Conservation (phyloP, 2,797 vertebrate species). For the Danio kyathit region DNA sequence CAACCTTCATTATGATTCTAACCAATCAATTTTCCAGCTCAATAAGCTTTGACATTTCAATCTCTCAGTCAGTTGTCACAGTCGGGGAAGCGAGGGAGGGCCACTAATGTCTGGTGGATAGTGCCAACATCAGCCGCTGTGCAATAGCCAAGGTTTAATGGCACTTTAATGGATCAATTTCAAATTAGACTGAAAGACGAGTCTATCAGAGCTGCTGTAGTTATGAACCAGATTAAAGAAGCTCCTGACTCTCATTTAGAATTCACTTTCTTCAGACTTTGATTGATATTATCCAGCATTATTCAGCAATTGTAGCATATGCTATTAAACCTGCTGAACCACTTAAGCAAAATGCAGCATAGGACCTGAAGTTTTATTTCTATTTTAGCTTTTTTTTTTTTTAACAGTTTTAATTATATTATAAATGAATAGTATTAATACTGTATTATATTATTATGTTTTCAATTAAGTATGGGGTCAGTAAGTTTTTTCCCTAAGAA, state of each 20-base stretch:
- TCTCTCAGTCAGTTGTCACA: constrained; percentile 44
- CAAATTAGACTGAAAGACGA: constrained; percentile 39
- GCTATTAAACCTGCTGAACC: neutral
- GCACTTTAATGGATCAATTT: constrained; percentile 33
- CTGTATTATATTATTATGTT: neutral
- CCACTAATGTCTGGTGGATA: constrained; percentile 15
- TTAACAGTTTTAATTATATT: neutral
- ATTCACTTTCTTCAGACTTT: neutral
- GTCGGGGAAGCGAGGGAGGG: neutral
- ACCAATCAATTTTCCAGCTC: constrained; percentile 41
- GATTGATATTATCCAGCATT: neutral
- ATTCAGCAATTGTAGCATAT: neutral
- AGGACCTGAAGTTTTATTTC: neutral
- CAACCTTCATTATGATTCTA: constrained; percentile 25
- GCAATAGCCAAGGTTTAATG: constrained; percentile 48
- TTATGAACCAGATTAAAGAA: constrained; percentile 1
- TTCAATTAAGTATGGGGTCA: neutral
- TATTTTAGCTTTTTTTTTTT: neutral
- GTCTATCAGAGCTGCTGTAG: constrained; percentile 14
- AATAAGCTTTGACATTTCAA: constrained; percentile 48
- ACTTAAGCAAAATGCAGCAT: neutral
- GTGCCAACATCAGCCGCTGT: constrained; percentile 20
- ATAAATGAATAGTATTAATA: neutral
- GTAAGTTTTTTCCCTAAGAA: neutral
- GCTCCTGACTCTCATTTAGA: neutral